Evolutionary conservation across 1,140 invertebrate genomes (phyloP), one percentile per base, ranked within the genome.

Genomic region (Neodiprion lecontei): DNA sequence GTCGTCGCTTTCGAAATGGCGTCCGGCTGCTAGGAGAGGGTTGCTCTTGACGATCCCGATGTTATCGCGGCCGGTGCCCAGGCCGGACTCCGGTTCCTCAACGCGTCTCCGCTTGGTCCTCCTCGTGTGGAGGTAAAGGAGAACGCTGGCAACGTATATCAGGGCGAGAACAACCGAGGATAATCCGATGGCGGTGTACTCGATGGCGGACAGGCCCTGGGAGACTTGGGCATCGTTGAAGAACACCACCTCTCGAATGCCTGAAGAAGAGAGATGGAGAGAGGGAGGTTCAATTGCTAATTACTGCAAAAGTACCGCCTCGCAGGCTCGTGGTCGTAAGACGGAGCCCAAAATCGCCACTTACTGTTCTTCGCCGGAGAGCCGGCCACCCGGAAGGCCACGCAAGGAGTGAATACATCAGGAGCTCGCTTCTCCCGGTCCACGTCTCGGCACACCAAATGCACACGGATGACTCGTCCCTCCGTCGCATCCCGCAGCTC

Each of bases 311-410:
- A 21, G 28, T 61, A 9, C 53, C n/a, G n/a, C 11, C 11, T 9
- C 9, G 7, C 48, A 70, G 48, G n/a, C 66, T 11, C 49, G 7
- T 48, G 4, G 21, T 9, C 11, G 9, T 61, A 17, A 17, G n/a
- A 14, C 53, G n/a, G 53, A 61, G 53, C 53, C 53, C 28, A 9
- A 12, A 61, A 61, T 74, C 10, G 67, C 47, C 77, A 88, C 89
- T 91, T 89, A 96, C 95, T 95, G 70, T 87, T 92, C 85, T 90
- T 92, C 0, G 90, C 89, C 21, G 95, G 94, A 61, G 93, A 93
- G 40, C 95, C 95, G 72, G 95, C 95, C 9, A 96, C 92, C 77
- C 95, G 90, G 81, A 97, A 95, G 10, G 95, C 94, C 28, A 96
- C 93, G 77, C 95, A 96, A 0, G 95, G 95, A 5, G 93, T 93